Base-by-base conservation (phyloP, 2,113 vertebrate species). In the Otolemur garnettii region DNA sequence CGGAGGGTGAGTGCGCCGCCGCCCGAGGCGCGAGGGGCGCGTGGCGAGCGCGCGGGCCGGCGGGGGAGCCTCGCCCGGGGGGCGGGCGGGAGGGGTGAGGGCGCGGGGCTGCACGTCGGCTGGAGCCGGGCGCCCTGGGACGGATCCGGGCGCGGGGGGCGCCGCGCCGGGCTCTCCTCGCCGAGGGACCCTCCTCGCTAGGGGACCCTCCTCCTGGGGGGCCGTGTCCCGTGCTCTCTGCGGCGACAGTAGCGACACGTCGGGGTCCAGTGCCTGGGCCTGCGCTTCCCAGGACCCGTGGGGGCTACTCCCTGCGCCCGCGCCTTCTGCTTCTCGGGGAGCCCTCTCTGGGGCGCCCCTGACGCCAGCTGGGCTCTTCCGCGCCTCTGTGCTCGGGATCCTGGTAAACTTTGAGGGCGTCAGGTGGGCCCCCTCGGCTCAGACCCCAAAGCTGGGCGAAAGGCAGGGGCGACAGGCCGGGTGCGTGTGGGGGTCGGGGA, bases 1-100 rank as follows among this genome's bases (percentile, higher is more conserved):
- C 80, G 87, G 95, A 95, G 83, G 96, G 97, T 97, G 96, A 97
- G 97, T 97, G 95, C 3, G 81, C 45, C 2, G 22, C 11, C 9
- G n/a, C 57, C 13, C 22, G 28, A 0, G 45, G 75, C 75, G 50
- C 69, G 6, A 55, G 80, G 66, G 60, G 33, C 60, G 18, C 68
- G 83, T 19, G 30, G 18, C 3, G 28, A 13, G 15, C 12, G 60
- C 59, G 60, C 62, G 24, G 64, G 53, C 26, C 24, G 13, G 2
- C 7, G 30, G 30, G 24, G 13, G 42, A 42, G 66, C 22, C 28
- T 26, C 13, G 17, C 7, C 0, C 6, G 68, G 30, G 8, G 24
- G 24, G 12, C 50, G 35, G 68, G 75, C 71, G 62, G 62, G 38
- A 1, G 28, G 45, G 21, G 53, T 5, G 71, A 59, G 7, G 57